Base-by-base conservation (phyloP, 2,888 invertebrate genomes). In the Cantharis lateralis region DNA sequence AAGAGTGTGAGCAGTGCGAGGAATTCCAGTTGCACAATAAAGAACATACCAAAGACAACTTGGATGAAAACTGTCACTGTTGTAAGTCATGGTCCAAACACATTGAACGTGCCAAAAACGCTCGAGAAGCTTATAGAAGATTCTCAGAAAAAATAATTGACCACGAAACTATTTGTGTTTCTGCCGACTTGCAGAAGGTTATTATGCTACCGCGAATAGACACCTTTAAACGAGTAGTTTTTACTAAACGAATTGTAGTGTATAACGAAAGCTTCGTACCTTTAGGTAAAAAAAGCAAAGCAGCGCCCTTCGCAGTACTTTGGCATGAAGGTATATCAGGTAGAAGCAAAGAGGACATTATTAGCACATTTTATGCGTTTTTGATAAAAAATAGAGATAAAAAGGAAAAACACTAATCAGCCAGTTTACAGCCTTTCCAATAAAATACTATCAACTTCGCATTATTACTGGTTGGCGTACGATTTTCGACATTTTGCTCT, bases 1-100 rank as follows among this genome's bases (percentile, higher is more conserved):
- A 80, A 76, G 79, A 80, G 71, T 80, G 80, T 32, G 80, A 80
- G 68, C n/a, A 69, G 15, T 80, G 80, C 61, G 79, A 77, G 24
- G 63, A 11, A n/a, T 77, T 77, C 68, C 48, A 68, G 18, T 61
- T 20, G 48, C 78, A 78, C 63, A 32, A 72, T 71, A 61, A 66
- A 62, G 28, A 69, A 3, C 71, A 80, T 62, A 77, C 16, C 15
- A 26, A 68, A 64, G 69, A 73, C n/a, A 73, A n/a, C n/a, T n/a
- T n/a, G n/a, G n/a, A n/a, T n/a, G n/a, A n/a, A n/a, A n/a, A n/a
- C n/a, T n/a, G n/a, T n/a, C n/a, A n/a, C n/a, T n/a, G n/a, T n/a
- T n/a, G n/a, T n/a, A n/a, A n/a, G n/a, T n/a, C n/a, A n/a, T n/a
- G n/a, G n/a, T n/a, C 20, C 15, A 69, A 69, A 26, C 28, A 28